Evolutionary conservation across 2,888 invertebrate species (phyloP), one percentile per base, ranked within the genome.

Genomic region (Molorchus minor): DNA sequence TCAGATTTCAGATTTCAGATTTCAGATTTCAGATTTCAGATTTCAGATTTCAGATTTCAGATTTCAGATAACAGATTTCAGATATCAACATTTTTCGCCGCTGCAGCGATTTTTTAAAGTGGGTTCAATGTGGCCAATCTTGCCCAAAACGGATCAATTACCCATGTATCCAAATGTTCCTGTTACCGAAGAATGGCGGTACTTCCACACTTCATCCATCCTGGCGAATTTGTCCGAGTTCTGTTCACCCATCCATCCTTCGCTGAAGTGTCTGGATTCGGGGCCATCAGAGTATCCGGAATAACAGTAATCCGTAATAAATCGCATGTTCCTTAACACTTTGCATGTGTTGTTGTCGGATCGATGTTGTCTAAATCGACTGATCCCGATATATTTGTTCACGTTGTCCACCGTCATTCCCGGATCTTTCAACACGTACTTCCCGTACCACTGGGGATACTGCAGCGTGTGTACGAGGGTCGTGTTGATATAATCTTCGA

Each of bases 371-470:
- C 74, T 56, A 3, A 75, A 53, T 7, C 75, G 62, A 1, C 65
- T 64, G 2, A 72, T 64, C 13, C 76, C 76, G 10, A 77, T 44
- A 47, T 70, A 69, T 60, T 73, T 75, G 36, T 73, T 76, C 3
- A 61, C 56, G 21, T 69, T 68, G 60, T 77, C 76, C 3, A 67
- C 64, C 12, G 71, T 72, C 61, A 72, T 62, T 16, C 76, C 76
- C 10, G 72, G 65, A 29, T 67, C 62, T 0, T 62, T 47, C 10
- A 62, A 56, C 5, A 67, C 30, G 44, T 58, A 74, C 25, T 61
- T 68, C 10, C 67, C 72, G 45, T 76, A 76, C 75, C 75, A 77
- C 13, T 61, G 61, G 2, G 36, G 53, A 1, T 71, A 65, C 41
- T 76, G 76, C 33, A 72, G 40, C 5, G 68, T 59, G 2, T 60